Conservation (phyloP, 2,797 vertebrate genomes). For the Chrosomus eos region DNA sequence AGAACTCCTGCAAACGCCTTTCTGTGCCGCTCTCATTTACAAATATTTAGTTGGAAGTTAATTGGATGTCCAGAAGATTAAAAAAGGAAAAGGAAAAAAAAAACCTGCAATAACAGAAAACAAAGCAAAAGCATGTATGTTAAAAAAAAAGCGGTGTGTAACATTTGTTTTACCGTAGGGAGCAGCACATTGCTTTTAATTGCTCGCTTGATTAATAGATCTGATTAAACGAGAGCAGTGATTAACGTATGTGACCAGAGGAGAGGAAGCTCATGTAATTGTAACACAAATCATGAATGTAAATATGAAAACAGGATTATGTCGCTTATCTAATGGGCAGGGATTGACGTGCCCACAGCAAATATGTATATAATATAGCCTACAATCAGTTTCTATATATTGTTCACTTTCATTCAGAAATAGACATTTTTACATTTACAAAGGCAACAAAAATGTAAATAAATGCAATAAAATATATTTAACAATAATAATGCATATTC, state of each 20-base stretch:
- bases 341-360: background rate
- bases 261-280: constrained; percentile 61
- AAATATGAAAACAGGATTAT: constrained; percentile 54
- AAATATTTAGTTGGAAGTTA: constrained; percentile 39
- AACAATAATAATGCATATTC: no score
- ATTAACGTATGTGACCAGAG: constrained; percentile 62
- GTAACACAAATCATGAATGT: constrained; percentile 62
- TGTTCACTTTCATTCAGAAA: background rate
- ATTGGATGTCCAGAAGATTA: constrained; percentile 37
- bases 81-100: background rate
- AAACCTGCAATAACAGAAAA: background rate
- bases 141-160: constrained; percentile 36
- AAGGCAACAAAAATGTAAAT: background rate
- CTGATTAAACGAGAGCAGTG: constrained; percentile 62
- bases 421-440: background rate
- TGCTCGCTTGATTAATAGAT: constrained; percentile 68
- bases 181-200: constrained; percentile 63
- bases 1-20: constrained; percentile 35
- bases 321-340: constrained; percentile 10
- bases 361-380: background rate
- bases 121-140: constrained; percentile 31
- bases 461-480: no score
- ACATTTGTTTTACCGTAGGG: constrained; percentile 57
- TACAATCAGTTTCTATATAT: background rate
- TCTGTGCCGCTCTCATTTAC: constrained; percentile 35